phyloP scores from a whole-genome alignment of 92 coral and sea anemone genomes.

The Pocillopora grandis region DNA sequence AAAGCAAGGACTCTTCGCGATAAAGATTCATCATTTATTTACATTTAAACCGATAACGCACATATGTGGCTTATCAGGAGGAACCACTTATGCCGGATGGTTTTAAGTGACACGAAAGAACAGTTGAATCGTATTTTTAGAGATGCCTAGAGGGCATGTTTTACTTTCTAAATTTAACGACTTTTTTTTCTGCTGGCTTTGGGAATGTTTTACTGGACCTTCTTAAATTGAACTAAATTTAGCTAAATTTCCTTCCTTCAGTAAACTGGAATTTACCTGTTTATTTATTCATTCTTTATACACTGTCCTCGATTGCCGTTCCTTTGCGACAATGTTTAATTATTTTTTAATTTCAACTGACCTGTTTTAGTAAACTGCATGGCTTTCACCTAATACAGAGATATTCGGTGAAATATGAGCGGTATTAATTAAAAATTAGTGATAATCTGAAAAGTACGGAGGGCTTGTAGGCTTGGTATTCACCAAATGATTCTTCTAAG shows the following conservation, averaged over 20 bases:
- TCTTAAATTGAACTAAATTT: conserved; percentile 1
- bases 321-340: no score
- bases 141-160: conserved; percentile 16
- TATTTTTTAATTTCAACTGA: no score
- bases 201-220: background rate
- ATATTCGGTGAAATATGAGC: no score
- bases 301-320: background rate
- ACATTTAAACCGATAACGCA: background rate
- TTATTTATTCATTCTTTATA: background rate
- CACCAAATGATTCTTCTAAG: no score
- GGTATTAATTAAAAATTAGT: no score
- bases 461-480: no score
- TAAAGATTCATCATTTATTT: background rate
- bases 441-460: no score
- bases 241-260: background rate
- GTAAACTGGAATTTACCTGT: conserved; percentile 14
- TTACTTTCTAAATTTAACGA: conserved; percentile 7
- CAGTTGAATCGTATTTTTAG: conserved; percentile 3
- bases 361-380: no score
- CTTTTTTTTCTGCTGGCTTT: background rate
- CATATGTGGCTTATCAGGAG: background rate
- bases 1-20: background rate
- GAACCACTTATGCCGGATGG: background rate
- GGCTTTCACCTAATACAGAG: no score
- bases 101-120: background rate